Evolutionary conservation across 2,888 invertebrate species (phyloP).

Genomic region (Epinotia brunnichana): DNA sequence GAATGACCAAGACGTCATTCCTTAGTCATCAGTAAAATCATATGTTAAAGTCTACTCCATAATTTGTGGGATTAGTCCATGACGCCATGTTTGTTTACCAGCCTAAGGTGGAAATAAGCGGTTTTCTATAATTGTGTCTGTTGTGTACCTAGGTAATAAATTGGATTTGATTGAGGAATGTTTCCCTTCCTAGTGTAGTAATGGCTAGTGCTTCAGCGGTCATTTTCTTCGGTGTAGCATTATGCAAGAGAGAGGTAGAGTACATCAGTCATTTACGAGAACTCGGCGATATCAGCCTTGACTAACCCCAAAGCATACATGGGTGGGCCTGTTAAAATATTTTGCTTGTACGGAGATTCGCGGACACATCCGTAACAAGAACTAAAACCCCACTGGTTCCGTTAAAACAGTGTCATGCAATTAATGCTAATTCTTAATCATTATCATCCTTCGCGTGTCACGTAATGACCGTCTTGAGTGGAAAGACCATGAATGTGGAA

Average conservation of each 20-base stretch:
- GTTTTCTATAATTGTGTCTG: slow-evolving; percentile 31
- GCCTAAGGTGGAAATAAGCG: slow-evolving; percentile 35
- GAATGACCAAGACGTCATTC: not conserved
- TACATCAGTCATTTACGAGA: not conserved
- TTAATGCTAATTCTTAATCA: slow-evolving; percentile 18
- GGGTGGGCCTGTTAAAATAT: not conserved
- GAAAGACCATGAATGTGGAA: slow-evolving; percentile 39
- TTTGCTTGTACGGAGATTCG: not conserved
- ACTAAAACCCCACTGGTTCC: not conserved
- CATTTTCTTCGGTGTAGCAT: not conserved
- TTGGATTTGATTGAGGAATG: slow-evolving; percentile 22
- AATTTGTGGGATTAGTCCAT: slow-evolving; percentile 29
- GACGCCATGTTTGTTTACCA: slow-evolving; percentile 31
- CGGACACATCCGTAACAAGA: not conserved
- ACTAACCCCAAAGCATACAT: not conserved
- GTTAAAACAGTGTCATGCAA: slow-evolving; percentile 9
- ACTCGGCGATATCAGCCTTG: not conserved
- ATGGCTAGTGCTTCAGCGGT: not conserved
- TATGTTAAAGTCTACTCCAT: slow-evolving; percentile 7
- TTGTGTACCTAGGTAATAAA: slow-evolving; percentile 21
- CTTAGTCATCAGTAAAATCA: slow-evolving; percentile 31
- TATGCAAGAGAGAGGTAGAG: not conserved
- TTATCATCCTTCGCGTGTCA: slow-evolving; percentile 15
- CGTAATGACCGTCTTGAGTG: slow-evolving; percentile 34
- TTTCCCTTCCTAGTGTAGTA: slow-evolving; percentile 13